Evolutionary conservation across 2,888 invertebrate species (phyloP).

Genomic region (Aphodius granarius): DNA sequence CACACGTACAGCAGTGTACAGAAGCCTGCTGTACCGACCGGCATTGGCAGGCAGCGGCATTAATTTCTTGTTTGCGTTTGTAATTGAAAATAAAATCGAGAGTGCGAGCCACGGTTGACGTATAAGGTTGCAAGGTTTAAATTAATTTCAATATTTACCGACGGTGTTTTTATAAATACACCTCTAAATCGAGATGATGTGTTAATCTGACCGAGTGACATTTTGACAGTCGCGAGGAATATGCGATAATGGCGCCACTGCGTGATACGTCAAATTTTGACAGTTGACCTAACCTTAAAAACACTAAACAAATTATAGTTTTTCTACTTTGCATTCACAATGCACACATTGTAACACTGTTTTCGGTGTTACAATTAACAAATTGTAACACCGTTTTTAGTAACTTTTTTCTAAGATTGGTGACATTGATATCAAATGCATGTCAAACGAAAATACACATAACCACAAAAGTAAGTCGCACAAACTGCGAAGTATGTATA

Average conservation of each 20-base stretch:
- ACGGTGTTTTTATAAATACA: not conserved
- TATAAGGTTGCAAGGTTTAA: slow-evolving; percentile 4
- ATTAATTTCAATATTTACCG: slow-evolving; percentile 20
- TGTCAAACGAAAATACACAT: no score
- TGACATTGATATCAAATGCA: no score
- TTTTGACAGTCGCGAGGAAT: not conserved
- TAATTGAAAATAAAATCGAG: slow-evolving; percentile 18
- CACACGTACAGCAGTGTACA: not conserved
- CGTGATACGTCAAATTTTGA: no score
- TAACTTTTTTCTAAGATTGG: no score
- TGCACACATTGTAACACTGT: no score
- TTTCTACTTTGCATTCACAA: no score
- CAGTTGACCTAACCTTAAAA: not conserved
- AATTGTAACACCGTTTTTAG: no score
- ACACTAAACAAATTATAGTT: not conserved
- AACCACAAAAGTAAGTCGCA: no score
- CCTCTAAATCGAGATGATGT: not conserved
- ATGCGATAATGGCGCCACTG: no score
- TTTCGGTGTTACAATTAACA: no score
- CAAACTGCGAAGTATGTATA: no score
- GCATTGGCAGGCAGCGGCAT: no score
- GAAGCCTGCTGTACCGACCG: not conserved
- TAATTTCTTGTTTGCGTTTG: slow-evolving; percentile 17
- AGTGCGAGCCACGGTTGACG: slow-evolving; percentile 5
- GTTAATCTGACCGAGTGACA: not conserved